These are phyloP conservation scores for Theropithecus gelada DNA, from an alignment of 2,113 vertebrate species.

Conservation along the genomic window DNA sequence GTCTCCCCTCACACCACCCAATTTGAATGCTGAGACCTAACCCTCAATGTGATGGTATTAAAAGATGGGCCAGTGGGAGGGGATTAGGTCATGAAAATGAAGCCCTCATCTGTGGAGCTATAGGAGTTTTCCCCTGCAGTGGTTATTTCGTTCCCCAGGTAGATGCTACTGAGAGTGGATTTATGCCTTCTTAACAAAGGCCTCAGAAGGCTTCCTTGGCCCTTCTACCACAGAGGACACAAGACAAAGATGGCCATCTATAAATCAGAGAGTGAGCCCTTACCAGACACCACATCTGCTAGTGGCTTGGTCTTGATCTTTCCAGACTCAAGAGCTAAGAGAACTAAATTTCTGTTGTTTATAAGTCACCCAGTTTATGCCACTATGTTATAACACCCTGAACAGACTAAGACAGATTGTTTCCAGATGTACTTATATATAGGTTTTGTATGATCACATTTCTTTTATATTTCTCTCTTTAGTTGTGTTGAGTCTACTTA, in stretches of 20 bases:
- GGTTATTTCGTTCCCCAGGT: background rate
- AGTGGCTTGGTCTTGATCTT: background rate
- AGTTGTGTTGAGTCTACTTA: background rate
- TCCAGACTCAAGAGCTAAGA: background rate
- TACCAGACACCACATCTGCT: background rate
- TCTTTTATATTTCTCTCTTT: background rate
- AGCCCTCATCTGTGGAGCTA: background rate
- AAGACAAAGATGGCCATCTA: background rate
- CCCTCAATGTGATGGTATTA: background rate
- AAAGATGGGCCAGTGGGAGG: background rate
- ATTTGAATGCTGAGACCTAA: background rate
- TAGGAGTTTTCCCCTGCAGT: background rate
- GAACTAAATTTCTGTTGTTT: background rate
- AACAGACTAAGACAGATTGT: background rate
- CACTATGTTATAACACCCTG: background rate
- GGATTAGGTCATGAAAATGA: background rate
- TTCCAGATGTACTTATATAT: background rate
- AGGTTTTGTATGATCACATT: background rate
- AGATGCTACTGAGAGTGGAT: background rate
- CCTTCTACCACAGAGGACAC: background rate
- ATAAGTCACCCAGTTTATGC: background rate
- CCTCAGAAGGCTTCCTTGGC: background rate
- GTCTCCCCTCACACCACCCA: background rate
- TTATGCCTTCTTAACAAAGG: background rate
- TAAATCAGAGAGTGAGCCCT: background rate